These are phyloP conservation scores for Globicephala melas DNA, from an alignment of 2,113 vertebrate genomes.

Conservation along the genomic window DNA sequence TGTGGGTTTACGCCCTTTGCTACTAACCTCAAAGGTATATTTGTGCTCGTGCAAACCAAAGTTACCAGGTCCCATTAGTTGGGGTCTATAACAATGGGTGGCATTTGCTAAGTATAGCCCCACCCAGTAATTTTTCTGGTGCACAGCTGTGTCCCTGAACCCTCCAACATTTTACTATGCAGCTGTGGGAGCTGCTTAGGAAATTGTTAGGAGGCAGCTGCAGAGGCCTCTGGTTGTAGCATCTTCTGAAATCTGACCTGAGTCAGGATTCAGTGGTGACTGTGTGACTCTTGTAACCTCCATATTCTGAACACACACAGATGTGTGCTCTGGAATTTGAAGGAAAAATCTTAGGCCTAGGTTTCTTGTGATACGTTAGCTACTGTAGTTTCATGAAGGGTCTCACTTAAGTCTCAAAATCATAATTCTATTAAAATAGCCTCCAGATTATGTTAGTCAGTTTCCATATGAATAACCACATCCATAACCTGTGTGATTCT, in stretches of 20 bases:
- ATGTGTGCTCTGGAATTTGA: neutral
- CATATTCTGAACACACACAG: neutral
- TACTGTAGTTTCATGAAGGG: neutral
- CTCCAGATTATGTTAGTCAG: neutral
- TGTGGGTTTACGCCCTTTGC: neutral
- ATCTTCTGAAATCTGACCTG: neutral
- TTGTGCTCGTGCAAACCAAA: neutral
- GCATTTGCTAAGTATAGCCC: conserved; percentile 11
- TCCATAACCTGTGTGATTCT: conserved; percentile 13
- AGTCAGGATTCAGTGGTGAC: neutral
- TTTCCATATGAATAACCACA: conserved; percentile 26
- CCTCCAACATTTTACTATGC: conserved; percentile 1
- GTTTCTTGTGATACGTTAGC: neutral
- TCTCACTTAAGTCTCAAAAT: conserved; percentile 36
- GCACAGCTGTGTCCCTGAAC: conserved; percentile 54
- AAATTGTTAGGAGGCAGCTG: conserved; percentile 33
- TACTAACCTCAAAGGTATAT: neutral
- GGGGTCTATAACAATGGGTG: neutral
- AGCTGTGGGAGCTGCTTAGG: conserved; percentile 55
- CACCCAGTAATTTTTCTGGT: neutral
- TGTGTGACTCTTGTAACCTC: neutral
- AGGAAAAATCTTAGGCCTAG: neutral
- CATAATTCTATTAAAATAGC: neutral
- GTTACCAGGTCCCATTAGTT: neutral
- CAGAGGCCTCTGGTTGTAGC: neutral